These are phyloP conservation scores for Adelges cooleyi DNA, from an alignment of 1,140 invertebrate genomes.

Conservation along the genomic window DNA sequence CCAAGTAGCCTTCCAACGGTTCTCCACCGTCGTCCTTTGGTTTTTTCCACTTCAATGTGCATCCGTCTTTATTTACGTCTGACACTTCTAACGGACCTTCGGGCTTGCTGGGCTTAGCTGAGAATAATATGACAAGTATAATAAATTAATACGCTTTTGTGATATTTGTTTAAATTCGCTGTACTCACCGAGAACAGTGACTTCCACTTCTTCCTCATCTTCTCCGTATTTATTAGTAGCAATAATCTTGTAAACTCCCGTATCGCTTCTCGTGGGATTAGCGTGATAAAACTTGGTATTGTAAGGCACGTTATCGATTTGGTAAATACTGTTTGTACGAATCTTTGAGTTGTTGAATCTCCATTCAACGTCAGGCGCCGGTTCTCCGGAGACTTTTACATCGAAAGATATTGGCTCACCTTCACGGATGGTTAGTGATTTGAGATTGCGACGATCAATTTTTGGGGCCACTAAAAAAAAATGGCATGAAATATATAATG, in stretches of 20 bases:
- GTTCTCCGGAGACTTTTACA: slow-evolving; percentile 73
- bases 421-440: slow-evolving; percentile 63
- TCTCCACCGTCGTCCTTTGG: slow-evolving; percentile 96
- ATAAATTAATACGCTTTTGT: background rate
- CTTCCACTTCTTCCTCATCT: slow-evolving; percentile 81
- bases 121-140: slow-evolving; percentile 32
- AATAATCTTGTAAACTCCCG: slow-evolving; percentile 72
- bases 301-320: slow-evolving; percentile 75
- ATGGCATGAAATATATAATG: too few relatives aligned
- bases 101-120: slow-evolving; percentile 81
- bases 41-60: slow-evolving; percentile 93
- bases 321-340: slow-evolving; percentile 38
- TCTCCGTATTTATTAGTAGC: slow-evolving; percentile 76
- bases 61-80: slow-evolving; percentile 87
- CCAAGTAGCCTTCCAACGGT: slow-evolving; percentile 83
- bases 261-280: slow-evolving; percentile 69
- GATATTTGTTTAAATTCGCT: too few relatives aligned
- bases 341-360: slow-evolving; percentile 50
- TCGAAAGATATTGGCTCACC: slow-evolving; percentile 74
- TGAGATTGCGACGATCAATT: slow-evolving; percentile 73
- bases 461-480: slow-evolving; percentile 73
- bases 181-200: slow-evolving; percentile 74
- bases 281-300: slow-evolving; percentile 74
- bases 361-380: slow-evolving; percentile 68
- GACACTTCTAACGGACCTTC: slow-evolving; percentile 92